Conservation (phyloP, 2,797 vertebrate genomes). For the Phataginus tricuspis region DNA sequence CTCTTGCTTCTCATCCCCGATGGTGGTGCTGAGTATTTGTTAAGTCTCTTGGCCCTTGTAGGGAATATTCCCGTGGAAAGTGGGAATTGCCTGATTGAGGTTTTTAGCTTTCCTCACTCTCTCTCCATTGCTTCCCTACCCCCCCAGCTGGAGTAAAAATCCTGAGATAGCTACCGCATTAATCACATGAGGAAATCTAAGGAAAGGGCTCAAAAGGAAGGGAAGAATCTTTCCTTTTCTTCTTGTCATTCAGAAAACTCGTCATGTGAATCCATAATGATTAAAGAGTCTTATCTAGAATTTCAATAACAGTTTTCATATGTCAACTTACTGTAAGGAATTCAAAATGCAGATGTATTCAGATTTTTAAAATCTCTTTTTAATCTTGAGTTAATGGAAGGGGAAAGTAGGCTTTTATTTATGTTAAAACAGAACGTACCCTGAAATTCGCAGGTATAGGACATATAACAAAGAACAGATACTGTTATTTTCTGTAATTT, state of each 20-base stretch:
- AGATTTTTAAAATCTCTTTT: conserved; percentile 17
- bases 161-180: background rate
- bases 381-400: background rate
- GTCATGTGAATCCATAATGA: background rate
- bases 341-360: conserved; percentile 38
- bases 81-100: background rate
- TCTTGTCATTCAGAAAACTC: conserved; percentile 33
- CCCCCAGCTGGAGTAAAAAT: background rate
- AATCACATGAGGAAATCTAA: conserved; percentile 39
- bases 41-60: background rate
- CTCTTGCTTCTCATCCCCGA: background rate
- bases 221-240: conserved; percentile 11
- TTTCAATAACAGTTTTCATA: conserved; percentile 5
- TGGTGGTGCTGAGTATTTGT: background rate
- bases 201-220: conserved; percentile 11
- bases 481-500: background rate
- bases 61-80: conserved; percentile 7
- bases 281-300: background rate
- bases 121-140: background rate
- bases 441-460: background rate
- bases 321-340: conserved; percentile 44
- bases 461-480: background rate
- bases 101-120: background rate
- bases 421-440: conserved; percentile 36
- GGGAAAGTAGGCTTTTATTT: background rate